These are phyloP conservation scores for Heliconius himera DNA, from an alignment of 1,140 invertebrate genomes.

Conservation along the genomic window DNA sequence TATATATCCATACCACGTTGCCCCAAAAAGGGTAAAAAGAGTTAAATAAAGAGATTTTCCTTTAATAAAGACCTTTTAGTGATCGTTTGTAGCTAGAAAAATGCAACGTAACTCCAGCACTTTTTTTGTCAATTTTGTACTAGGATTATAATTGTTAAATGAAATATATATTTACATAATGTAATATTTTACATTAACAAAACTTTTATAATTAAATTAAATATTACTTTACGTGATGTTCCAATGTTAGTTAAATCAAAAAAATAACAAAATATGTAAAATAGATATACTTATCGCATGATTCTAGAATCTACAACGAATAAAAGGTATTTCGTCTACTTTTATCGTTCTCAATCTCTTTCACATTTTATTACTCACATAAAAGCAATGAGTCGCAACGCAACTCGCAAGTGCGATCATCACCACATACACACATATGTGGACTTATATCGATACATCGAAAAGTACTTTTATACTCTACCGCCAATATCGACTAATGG, in stretches of 20 bases:
- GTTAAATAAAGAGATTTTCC: constrained; percentile 23
- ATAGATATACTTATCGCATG: too few species aligned
- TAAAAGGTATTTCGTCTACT: not conserved
- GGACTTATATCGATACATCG: constrained; percentile 27
- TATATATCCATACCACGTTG: too few species aligned
- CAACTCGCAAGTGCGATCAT: constrained; percentile 19
- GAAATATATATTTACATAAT: too few species aligned
- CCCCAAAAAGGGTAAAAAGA: constrained; percentile 30
- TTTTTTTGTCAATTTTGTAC: too few species aligned
- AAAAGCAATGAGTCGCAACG: constrained; percentile 22
- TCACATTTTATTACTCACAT: constrained; percentile 22
- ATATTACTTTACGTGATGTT: too few species aligned
- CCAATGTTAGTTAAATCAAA: too few species aligned
- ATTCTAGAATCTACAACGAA: not conserved
- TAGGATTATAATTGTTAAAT: too few species aligned
- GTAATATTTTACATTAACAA: too few species aligned
- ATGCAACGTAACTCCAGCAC: not conserved
- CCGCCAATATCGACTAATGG: constrained; percentile 51
- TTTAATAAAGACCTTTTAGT: not conserved
- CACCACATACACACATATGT: not conserved
- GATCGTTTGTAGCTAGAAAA: not conserved
- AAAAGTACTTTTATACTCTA: constrained; percentile 37
- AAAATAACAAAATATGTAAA: too few species aligned
- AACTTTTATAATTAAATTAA: too few species aligned
- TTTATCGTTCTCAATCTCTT: not conserved